phyloP scores from a whole-genome alignment of 1,140 invertebrate genomes.

The Oppia nitens region DNA sequence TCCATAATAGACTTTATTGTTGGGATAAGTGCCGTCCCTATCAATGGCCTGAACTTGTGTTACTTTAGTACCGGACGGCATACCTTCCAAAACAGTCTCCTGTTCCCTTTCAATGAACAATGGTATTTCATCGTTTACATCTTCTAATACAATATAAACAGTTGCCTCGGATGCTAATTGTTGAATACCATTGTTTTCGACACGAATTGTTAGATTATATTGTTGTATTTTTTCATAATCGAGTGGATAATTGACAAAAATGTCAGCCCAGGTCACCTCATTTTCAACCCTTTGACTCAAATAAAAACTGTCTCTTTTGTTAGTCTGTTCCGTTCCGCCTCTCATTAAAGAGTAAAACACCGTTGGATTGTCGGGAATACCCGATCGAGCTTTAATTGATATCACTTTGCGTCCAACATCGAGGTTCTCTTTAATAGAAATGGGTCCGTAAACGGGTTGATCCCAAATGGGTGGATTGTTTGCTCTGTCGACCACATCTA shows the following conservation, averaged over 20 bases:
- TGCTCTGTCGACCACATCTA: constrained; percentile 93
- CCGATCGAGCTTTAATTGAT: constrained; percentile 78
- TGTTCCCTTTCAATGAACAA: constrained; percentile 83
- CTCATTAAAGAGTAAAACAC: constrained; percentile 87
- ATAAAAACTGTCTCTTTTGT: constrained; percentile 88
- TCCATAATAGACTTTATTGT: constrained; percentile 80
- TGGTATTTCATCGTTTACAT: constrained; percentile 92
- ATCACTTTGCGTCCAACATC: constrained; percentile 91
- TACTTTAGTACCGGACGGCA: constrained; percentile 81
- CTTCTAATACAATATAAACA: constrained; percentile 78
- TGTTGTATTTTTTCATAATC: constrained; percentile 89
- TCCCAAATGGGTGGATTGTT: constrained; percentile 94
- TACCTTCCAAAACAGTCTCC: constrained; percentile 81
- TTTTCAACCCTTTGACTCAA: constrained; percentile 77
- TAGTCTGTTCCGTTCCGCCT: constrained; percentile 81
- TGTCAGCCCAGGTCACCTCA: constrained; percentile 70
- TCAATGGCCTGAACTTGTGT: constrained; percentile 90
- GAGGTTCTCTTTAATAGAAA: constrained; percentile 92
- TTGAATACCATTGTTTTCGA: constrained; percentile 90
- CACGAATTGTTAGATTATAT: constrained; percentile 85
- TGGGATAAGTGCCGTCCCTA: constrained; percentile 84
- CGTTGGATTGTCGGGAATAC: constrained; percentile 83
- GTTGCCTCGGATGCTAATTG: constrained; percentile 85
- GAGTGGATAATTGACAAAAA: constrained; percentile 73
- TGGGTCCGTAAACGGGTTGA: constrained; percentile 76